Evolutionary conservation across 2,888 invertebrate species (phyloP), one percentile per base, ranked within the genome.

Genomic region (Synergus umbraculus): DNA sequence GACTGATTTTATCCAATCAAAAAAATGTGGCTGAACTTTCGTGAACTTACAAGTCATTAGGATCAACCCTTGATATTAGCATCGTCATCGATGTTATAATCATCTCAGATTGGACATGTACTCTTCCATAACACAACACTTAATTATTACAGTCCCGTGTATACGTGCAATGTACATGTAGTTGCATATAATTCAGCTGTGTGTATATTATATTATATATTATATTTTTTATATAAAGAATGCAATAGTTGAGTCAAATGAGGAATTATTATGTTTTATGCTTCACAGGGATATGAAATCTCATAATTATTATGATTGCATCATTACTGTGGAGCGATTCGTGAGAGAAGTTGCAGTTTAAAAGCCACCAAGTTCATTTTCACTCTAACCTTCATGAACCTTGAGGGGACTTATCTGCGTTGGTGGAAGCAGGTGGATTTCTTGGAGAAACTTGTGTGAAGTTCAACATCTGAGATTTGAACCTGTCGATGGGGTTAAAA

Each of bases 251-350:
- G 2, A 49, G 49, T 2, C 7, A 15, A 49, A 49, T 49, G 8
- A 15, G 7, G 15, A 49, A 49, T n/a, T 37, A 37, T 37, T 5
- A 49, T 15, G 5, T 49, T 49, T 49, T 15, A 49, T 49, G 7
- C n/a, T 49, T 60, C 18, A 9, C 18, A 58, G 18, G 18, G 43
- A 43, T 41, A 29, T 66, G 37, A 8, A 66, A 79, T 79, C 65
- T 18, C 64, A 65, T 29, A 58, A 54, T 76, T 76, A 37, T 63
- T 29, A 64, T 79, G 83, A 86, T 87, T 86, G 82, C 85, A 80
- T 87, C 85, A 87, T 88, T 87, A 87, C 81, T 83, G 81, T 83
- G 81, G 83, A 82, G 79, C 80, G 83, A 64, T 80, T 81, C 66
- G 78, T 44, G 78, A 80, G 64, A 7, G 10, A 18, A 18, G 58